These are phyloP conservation scores for Sterrhoptilus dennistouni DNA, from an alignment of 2,113 vertebrate species.

Conservation along the genomic window DNA sequence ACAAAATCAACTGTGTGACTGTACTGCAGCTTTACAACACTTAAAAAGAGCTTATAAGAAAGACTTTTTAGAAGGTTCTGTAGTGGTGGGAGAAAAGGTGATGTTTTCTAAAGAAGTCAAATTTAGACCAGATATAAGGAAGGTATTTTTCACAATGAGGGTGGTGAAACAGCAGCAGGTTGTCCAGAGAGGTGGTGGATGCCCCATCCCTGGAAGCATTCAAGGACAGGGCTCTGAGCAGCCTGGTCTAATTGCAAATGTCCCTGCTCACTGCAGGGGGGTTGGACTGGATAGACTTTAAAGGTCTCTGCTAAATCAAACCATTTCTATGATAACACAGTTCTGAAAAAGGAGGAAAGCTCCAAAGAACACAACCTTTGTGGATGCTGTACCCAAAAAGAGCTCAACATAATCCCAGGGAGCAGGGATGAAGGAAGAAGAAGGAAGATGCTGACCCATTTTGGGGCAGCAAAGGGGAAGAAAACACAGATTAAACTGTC, in stretches of 20 bases:
- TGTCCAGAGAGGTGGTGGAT: neutral
- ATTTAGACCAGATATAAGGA: neutral
- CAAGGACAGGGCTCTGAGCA: neutral
- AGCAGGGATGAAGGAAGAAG: neutral
- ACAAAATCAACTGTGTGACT: neutral
- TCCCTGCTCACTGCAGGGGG: neutral
- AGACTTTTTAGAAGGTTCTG: neutral
- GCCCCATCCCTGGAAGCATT: neutral
- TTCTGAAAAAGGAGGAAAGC: neutral
- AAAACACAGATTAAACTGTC: neutral
- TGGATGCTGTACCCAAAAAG: neutral
- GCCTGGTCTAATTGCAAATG: neutral
- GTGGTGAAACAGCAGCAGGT: neutral
- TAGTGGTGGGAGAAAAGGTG: neutral
- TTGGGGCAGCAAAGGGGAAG: neutral
- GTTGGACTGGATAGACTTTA: neutral
- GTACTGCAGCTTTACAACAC: neutral
- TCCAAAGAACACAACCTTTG: neutral
- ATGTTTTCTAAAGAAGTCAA: neutral
- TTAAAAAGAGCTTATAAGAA: neutral
- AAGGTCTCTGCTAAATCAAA: neutral
- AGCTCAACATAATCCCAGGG: neutral
- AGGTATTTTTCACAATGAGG: neutral
- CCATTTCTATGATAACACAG: neutral
- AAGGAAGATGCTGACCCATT: neutral